These are phyloP conservation scores for Nysson spinosus DNA, from an alignment of 2,888 invertebrate species.

Conservation along the genomic window DNA sequence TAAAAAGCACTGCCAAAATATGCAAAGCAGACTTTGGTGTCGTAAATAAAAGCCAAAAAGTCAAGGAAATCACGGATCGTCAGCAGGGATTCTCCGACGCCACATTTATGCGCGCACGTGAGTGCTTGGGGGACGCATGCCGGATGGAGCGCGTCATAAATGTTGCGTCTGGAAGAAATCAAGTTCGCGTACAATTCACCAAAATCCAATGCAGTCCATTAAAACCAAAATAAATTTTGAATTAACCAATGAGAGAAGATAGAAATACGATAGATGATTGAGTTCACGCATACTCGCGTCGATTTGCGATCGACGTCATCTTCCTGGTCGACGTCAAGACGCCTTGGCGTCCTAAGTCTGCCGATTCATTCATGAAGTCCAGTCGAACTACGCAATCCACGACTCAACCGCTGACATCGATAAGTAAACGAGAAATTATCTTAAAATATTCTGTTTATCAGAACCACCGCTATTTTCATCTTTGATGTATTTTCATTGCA, in stretches of 20 bases:
- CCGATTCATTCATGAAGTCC: constrained; percentile 53
- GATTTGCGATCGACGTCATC: constrained; percentile 45
- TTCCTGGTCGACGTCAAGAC: constrained; percentile 42
- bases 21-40: too few relatives aligned
- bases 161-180: too few relatives aligned
- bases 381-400: constrained; percentile 26
- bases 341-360: constrained; percentile 28
- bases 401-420: constrained; percentile 33
- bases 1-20: too few relatives aligned
- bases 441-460: constrained; percentile 35
- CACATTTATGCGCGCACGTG: too few relatives aligned
- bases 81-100: too few relatives aligned
- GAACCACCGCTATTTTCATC: constrained; percentile 21
- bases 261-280: constrained; percentile 28
- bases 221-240: constrained; percentile 7
- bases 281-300: constrained; percentile 21
- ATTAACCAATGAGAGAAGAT: constrained; percentile 18
- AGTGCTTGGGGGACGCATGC: too few relatives aligned
- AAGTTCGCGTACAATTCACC: too few relatives aligned
- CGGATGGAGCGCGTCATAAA: too few relatives aligned
- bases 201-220: too few relatives aligned
- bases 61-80: too few relatives aligned
- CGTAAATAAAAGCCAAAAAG: too few relatives aligned
- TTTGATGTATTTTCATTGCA: constrained; percentile 23
- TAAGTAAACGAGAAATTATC: constrained; percentile 26